Conservation (phyloP, 1,140 invertebrate genomes). For the Bombus pascuorum region DNA sequence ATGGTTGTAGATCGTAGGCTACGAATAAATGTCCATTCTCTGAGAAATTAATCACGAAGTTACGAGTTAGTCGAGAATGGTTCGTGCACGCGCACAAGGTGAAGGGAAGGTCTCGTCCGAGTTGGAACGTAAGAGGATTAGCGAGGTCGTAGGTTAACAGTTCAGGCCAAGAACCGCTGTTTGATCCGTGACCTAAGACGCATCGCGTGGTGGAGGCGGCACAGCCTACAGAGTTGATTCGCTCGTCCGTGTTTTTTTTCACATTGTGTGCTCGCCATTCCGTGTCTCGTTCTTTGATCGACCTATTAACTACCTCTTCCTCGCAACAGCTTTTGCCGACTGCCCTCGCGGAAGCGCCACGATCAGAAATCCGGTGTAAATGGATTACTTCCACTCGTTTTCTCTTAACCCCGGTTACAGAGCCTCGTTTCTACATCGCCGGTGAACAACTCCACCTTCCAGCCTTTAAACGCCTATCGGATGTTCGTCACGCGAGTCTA, state of each 20-base stretch:
- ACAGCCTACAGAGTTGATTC: conserved; percentile 71
- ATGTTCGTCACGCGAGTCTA: neutral
- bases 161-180: conserved; percentile 70
- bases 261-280: conserved; percentile 33
- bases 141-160: conserved; percentile 60
- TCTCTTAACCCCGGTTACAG: neutral
- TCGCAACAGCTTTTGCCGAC: neutral
- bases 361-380: conserved; percentile 34
- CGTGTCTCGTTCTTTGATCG: conserved; percentile 63
- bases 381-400: conserved; percentile 43
- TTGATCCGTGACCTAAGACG: conserved; percentile 77
- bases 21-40: neutral
- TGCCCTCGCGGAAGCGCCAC: conserved; percentile 33
- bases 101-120: conserved; percentile 49
- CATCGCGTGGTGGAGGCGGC: conserved; percentile 59
- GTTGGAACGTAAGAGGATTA: conserved; percentile 58
- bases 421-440: neutral
- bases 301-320: conserved; percentile 44
- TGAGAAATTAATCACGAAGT: neutral
- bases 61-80: no score
- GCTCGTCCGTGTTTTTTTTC: conserved; percentile 69
- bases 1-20: fast-evolving
- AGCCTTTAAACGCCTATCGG: neutral
- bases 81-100: conserved; percentile 4
- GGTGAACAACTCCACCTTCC: neutral